Evolutionary conservation across 2,113 vertebrate genomes (phyloP), one percentile per base, ranked within the genome.

Genomic region (Tupaia tana): DNA sequence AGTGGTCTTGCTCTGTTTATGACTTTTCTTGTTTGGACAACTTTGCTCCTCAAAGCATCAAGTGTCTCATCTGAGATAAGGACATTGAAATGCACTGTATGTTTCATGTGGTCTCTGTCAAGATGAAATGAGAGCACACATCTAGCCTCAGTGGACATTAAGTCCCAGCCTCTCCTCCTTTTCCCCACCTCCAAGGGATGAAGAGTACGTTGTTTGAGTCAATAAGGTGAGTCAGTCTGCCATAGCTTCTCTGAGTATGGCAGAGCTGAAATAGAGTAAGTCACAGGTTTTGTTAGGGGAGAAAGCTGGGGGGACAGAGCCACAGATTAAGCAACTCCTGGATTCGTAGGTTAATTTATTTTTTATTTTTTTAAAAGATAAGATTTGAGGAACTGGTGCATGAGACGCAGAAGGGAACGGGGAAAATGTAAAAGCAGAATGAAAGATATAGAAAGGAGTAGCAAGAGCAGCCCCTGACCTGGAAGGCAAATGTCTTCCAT

Each of bases 221-320:
- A 69, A 1, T 85, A 74, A 87, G 64, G 70, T 83, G 70, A 91
- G 85, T 86, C 67, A 27, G 12, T 34, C 61, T 86, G 34, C n/a
- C 59, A 9, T 18, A 56, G 34, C n/a, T 67, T 78, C 96, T 69
- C 80, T 43, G 83, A 27, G 6, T 63, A 27, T 22, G 56, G 25
- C 31, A 43, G 29, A 78, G n/a, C 75, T 67, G 27, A 86, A 91
- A 82, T 52, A 43, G 70, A 96, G 31, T 75, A 82, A 89, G 29
- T n/a, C 61, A 64, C 16, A 64, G 18, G 7, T 56, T 95, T 90
- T 66, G 9, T 77, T 22, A 87, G 43, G 43, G 13, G 58, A 63
- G 85, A 73, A 75, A 10, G 16, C 43, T 67, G 8, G 4, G 14
- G 19, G 71, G 14, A 74, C 5, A 70, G 43, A 56, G 9, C 14